phyloP scores from a whole-genome alignment of 2,797 vertebrate species.

The Anisognathus igniventris region DNA sequence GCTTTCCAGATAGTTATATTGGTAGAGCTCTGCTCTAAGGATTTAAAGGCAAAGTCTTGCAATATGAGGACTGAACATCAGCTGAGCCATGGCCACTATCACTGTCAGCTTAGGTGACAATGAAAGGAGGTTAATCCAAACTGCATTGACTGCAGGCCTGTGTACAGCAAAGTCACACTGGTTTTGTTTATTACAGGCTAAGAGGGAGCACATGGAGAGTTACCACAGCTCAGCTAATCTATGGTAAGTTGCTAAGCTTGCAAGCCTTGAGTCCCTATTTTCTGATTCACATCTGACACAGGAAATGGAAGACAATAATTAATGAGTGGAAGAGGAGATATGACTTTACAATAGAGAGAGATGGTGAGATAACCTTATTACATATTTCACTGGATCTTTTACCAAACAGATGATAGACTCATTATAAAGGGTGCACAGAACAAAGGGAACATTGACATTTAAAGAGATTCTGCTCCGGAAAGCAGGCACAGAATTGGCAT shows the following conservation, averaged over 20 bases:
- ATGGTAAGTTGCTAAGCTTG: conserved; percentile 27
- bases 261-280: conserved; percentile 11
- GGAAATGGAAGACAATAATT: conserved; percentile 62
- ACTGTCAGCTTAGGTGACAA: not conserved
- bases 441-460: conserved; percentile 54
- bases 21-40: not conserved
- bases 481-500: conserved; percentile 14
- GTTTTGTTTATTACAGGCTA: not conserved
- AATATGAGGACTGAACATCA: not conserved
- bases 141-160: not conserved
- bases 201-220: not conserved
- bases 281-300: conserved; percentile 44
- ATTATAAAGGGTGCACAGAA: conserved; percentile 45
- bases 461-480: conserved; percentile 38
- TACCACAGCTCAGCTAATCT: not conserved
- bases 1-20: not conserved
- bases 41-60: conserved; percentile 19
- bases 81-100: conserved; percentile 1
- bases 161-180: not conserved
- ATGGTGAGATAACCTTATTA: conserved; percentile 55
- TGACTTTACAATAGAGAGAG: conserved; percentile 43
- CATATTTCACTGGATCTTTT: conserved; percentile 52
- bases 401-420: conserved; percentile 54
- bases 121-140: not conserved
- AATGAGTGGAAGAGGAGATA: conserved; percentile 56